A percentile compares a stretch with the other conserved stretches of the same genome.
Conservation (phyloP, 2,797 vertebrate species). For the Rousettus madagascariensis region DNA sequence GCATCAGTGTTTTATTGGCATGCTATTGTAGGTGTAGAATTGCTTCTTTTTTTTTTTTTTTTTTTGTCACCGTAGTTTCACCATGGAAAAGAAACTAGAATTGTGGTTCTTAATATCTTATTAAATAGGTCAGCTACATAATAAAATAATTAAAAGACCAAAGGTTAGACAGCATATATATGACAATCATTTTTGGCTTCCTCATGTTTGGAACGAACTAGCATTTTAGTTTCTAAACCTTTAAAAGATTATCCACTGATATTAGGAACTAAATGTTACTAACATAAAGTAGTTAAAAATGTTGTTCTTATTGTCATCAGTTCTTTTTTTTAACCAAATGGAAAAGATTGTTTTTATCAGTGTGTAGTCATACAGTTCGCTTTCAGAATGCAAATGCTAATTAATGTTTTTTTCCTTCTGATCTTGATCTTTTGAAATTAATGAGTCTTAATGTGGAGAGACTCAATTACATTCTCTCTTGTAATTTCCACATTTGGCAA, state of each 20-base stretch:
- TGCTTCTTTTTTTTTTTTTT: not conserved
- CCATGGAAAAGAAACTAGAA: not conserved
- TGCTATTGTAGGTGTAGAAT: not conserved
- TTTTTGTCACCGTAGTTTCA: not conserved
- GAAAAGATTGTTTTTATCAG: slow-evolving; percentile 8
- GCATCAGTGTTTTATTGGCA: not conserved
- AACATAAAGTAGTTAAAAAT: slow-evolving; percentile 3
- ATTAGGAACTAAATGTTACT: not conserved
- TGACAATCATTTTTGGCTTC: not conserved
- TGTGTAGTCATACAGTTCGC: not conserved
- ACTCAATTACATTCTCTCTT: not conserved
- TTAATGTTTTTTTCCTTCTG: slow-evolving; percentile 7
- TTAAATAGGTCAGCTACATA: not conserved
- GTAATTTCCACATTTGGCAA: slow-evolving; percentile 19
- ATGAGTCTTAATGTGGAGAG: slow-evolving; percentile 21
- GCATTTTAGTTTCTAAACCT: slow-evolving; percentile 53
- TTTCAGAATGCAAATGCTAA: slow-evolving; percentile 14
- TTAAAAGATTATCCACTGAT: not conserved
- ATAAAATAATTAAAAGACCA: not conserved
- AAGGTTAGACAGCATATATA: not conserved
- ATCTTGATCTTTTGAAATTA: slow-evolving; percentile 37
- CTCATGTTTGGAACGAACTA: not conserved
- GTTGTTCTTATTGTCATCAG: not conserved
- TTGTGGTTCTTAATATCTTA: not conserved
- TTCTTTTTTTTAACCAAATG: not conserved